A percentile compares a stretch with the other conserved stretches of the same genome.
phyloP scores from a whole-genome alignment of 2,797 vertebrate species.

The Pseudochirops cupreus region DNA sequence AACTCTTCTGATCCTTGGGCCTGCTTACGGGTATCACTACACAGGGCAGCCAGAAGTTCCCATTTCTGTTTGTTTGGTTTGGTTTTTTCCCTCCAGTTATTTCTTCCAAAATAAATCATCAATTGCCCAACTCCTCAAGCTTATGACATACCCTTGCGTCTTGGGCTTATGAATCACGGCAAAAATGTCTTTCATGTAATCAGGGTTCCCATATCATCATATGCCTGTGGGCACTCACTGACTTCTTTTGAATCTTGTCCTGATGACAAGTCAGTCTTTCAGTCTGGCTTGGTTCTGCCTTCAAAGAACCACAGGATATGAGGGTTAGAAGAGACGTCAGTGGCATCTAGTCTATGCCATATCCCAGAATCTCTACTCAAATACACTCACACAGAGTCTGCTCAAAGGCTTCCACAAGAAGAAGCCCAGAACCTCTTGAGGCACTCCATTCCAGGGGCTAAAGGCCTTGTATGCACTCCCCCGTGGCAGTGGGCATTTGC shows the following conservation, averaged over 20 bases:
- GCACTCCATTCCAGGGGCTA: neutral
- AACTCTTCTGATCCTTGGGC: constrained; percentile 50
- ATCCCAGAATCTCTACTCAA: neutral
- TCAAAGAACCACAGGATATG: neutral
- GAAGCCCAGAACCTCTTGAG: neutral
- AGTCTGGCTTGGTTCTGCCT: constrained; percentile 27
- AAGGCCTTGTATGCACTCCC: neutral
- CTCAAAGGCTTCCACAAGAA: neutral
- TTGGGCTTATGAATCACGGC: constrained; percentile 22
- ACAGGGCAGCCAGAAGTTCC: constrained; percentile 36
- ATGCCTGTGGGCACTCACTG: neutral
- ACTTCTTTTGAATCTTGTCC: constrained; percentile 24
- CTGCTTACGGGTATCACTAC: neutral
- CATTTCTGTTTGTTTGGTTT: neutral
- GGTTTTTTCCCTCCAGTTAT: constrained; percentile 12
- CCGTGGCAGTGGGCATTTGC: neutral
- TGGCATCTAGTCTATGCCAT: no score
- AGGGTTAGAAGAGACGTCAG: neutral
- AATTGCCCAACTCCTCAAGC: constrained; percentile 42
- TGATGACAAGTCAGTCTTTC: neutral
- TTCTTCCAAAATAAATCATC: constrained; percentile 58
- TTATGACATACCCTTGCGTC: neutral
- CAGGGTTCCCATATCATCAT: neutral
- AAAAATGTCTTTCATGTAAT: constrained; percentile 14
- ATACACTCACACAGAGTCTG: neutral